Evolutionary conservation across 2,797 vertebrate species (phyloP), one percentile per base, ranked within the genome.

Genomic region (Hapalemur alaotrensis): DNA sequence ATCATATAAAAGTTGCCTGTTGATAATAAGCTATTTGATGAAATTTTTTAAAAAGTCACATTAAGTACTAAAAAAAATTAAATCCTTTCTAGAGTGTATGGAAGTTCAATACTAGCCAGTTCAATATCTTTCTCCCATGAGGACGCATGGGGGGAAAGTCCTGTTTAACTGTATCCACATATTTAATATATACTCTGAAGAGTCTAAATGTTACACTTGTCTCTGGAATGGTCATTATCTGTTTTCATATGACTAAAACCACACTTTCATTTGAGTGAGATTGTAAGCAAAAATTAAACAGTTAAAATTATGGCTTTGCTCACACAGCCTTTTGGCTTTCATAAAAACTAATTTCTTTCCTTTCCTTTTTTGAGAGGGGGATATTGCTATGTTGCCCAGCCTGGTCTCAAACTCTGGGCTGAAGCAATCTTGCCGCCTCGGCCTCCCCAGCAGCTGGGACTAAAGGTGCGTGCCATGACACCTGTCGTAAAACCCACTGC

Each of bases 161-260:
- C 48, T 70, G 38, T 79, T 75, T 78, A 78, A 59, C 38, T n/a
- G 22, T 46, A 82, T 57, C 83, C 25, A 93, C 52, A 48, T 95
- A 82, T 85, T 84, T 83, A 75, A 89, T 79, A 84, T 30, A 80
- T 15, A 46, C n/a, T 78, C 6, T 79, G 9, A 73, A 79, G 1
- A 87, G 22, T 69, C 65, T 80, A 18, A n/a, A 59, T 76, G 38
- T 67, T 35, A 83, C 11, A 28, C 12, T 63, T 89, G 30, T 91
- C 81, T 95, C 46, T 84, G 67, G 28, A 75, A 7, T 35, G 91
- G 69, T 30, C 65, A 76, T 28, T 80, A 54, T 48, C 54, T 76
- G 7, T 73, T 85, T 90, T 84, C 86, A 81, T 69, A 91, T 7
- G 20, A 23, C 76, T 91, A 95, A 87, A 97, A 90, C 52, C 90